phyloP scores from a whole-genome alignment of 2,888 invertebrate genomes.

The Furcula furcula region DNA sequence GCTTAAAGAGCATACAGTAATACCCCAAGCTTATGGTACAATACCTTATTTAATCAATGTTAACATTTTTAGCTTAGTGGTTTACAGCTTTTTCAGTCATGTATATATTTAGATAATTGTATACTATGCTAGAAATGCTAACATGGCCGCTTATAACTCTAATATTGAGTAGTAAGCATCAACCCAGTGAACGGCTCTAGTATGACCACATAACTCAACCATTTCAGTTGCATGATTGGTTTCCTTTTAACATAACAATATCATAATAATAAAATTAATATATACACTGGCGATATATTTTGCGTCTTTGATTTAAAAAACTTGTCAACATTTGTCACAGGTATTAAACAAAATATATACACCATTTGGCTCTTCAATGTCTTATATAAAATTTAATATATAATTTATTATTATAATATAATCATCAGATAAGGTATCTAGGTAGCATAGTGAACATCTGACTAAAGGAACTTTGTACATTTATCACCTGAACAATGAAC shows the following conservation, averaged over 20 bases:
- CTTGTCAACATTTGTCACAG: too few relatives aligned
- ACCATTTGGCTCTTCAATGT: too few relatives aligned
- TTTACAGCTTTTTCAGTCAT: slow-evolving; percentile 17
- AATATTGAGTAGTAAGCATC: slow-evolving; percentile 13
- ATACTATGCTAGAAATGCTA: slow-evolving; percentile 26
- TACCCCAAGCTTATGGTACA: slow-evolving; percentile 44
- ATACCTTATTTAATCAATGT: slow-evolving; percentile 27
- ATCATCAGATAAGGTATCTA: too few relatives aligned
- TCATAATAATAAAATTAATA: not conserved
- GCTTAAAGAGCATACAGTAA: slow-evolving; percentile 45
- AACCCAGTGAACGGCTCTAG: slow-evolving; percentile 7
- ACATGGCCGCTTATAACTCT: slow-evolving; percentile 24
- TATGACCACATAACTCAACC: slow-evolving; percentile 8
- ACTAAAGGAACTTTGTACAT: too few relatives aligned
- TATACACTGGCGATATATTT: not conserved
- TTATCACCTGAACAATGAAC: too few relatives aligned
- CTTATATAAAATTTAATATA: too few relatives aligned
- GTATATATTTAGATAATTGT: not conserved
- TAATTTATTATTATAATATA: too few relatives aligned
- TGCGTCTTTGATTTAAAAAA: too few relatives aligned
- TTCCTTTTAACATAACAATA: not conserved
- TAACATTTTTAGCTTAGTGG: slow-evolving; percentile 25
- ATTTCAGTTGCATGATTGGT: slow-evolving; percentile 1
- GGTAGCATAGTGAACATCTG: too few relatives aligned
- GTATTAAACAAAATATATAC: too few relatives aligned